Evolutionary conservation across 2,888 invertebrate genomes (phyloP).

Genomic region (Lasius platythorax): DNA sequence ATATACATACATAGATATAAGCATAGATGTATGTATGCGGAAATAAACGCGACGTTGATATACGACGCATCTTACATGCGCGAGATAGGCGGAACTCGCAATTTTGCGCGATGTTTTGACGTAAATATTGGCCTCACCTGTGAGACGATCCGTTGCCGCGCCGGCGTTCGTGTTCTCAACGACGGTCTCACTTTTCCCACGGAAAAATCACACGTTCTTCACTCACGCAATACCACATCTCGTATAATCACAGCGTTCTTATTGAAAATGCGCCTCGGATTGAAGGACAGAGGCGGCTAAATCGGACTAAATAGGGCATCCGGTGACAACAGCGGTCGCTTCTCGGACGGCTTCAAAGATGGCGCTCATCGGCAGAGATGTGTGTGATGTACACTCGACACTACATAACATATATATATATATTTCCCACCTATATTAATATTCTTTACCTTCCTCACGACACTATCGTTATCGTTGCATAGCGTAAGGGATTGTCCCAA

Average conservation of each 20-base stretch:
- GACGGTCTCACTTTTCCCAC: slow-evolving; percentile 81
- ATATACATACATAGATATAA: slow-evolving; percentile 14
- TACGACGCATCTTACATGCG: slow-evolving; percentile 50
- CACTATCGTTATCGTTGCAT: not conserved
- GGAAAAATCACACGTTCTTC: slow-evolving; percentile 74
- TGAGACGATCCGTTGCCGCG: slow-evolving; percentile 72
- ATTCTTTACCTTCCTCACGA: not conserved
- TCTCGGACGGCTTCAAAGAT: slow-evolving; percentile 34
- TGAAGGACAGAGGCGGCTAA: slow-evolving; percentile 22
- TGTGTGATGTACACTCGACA: not conserved
- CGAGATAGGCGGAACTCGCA: not conserved
- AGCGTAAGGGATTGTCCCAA: not conserved
- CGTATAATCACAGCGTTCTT: slow-evolving; percentile 81
- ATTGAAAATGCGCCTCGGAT: slow-evolving; percentile 82
- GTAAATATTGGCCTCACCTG: slow-evolving; percentile 60
- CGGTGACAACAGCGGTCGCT: not conserved
- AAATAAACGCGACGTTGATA: not conserved
- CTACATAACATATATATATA: not conserved
- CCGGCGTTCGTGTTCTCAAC: slow-evolving; percentile 78
- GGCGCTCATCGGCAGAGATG: not conserved
- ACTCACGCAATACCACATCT: slow-evolving; percentile 82
- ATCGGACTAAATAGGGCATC: slow-evolving; percentile 35
- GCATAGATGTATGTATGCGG: slow-evolving; percentile 29
- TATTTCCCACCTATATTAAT: not conserved
- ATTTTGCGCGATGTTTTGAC: not conserved